These are phyloP conservation scores for Ormyrus labotus DNA, from an alignment of 2,888 invertebrate species.

Conservation along the genomic window DNA sequence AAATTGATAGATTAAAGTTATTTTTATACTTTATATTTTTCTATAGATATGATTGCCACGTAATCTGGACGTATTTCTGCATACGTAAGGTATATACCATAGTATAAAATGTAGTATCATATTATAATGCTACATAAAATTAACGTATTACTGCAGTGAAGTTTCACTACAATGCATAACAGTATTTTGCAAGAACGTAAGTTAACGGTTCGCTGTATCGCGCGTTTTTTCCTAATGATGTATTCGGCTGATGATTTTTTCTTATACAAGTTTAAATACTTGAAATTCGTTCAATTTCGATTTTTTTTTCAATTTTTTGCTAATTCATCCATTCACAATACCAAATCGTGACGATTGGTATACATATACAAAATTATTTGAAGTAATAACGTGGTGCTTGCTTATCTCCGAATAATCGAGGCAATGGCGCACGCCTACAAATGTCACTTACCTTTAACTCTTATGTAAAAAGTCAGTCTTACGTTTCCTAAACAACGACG, in stretches of 20 bases:
- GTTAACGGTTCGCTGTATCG: slow-evolving; percentile 4
- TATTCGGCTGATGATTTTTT: slow-evolving; percentile 4
- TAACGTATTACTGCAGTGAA: too few species aligned
- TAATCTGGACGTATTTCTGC: too few species aligned
- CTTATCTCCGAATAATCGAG: slow-evolving; percentile 54
- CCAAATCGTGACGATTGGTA: slow-evolving; percentile 37
- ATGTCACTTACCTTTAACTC: slow-evolving; percentile 56
- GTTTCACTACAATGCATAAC: too few species aligned
- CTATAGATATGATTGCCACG: neutral
- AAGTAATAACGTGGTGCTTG: slow-evolving; percentile 51
- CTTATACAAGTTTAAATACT: neutral
- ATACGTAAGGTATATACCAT: too few species aligned
- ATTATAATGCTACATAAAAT: slow-evolving; percentile 17
- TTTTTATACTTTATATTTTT: neutral
- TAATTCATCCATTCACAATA: slow-evolving; percentile 50
- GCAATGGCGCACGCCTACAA: slow-evolving; percentile 55
- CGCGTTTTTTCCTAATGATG: slow-evolving; percentile 8
- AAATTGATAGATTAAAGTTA: neutral
- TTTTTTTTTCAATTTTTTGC: slow-evolving; percentile 34
- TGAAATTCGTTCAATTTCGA: slow-evolving; percentile 17
- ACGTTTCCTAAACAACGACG: slow-evolving; percentile 64
- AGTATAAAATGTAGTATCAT: neutral
- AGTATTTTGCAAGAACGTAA: slow-evolving; percentile 13
- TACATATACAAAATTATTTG: slow-evolving; percentile 50
- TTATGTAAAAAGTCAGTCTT: slow-evolving; percentile 72